Evolutionary conservation across 2,113 vertebrate species (phyloP), one percentile per base, ranked within the genome.

Genomic region (Triplophysa tibetana): DNA sequence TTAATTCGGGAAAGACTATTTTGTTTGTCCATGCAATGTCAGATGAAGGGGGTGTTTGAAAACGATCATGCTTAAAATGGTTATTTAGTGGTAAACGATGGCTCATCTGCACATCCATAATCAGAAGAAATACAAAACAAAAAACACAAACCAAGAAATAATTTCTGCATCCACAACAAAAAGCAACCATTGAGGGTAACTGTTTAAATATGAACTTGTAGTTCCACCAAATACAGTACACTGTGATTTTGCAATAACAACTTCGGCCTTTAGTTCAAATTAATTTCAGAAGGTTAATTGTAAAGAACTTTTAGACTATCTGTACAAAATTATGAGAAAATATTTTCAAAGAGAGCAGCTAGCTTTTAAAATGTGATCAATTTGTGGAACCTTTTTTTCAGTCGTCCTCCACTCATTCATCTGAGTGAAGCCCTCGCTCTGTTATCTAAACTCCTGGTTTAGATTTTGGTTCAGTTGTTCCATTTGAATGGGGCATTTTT

Each of bases 401-500:
- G 58, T 61, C 56, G 24, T 58, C 21, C 33, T 62, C 72, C 17
- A 29, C 70, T 45, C n/a, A 45, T 43, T 62, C 72, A 26, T 75
- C 58, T 43, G 21, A 75, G 58, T 48, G 45, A 45, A 62, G 72
- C 38, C 58, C 56, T 75, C 10, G 14, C 72, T 70, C 48, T 69
- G 41, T 70, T 66, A 79, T 79, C 70, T 65, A 80, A 68, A 73
- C 70, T 65, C 70, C 38, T 14, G 69, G 70, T 70, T 52, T n/a
- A 23, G 80, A 73, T 63, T 80, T 79, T 75, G 80, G 70, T 82
- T 74, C 80, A 64, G 48, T 80, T 76, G 72, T 74, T 85, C 73
- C 68, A 77, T 82, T 65, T 85, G 77, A 85, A 85, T 84, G 75
- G 75, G 69, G 64, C 67, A 66, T 52, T 73, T 77, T 66, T 54